Conservation (phyloP, 2,888 invertebrate genomes). For the Epinotia ramella region DNA sequence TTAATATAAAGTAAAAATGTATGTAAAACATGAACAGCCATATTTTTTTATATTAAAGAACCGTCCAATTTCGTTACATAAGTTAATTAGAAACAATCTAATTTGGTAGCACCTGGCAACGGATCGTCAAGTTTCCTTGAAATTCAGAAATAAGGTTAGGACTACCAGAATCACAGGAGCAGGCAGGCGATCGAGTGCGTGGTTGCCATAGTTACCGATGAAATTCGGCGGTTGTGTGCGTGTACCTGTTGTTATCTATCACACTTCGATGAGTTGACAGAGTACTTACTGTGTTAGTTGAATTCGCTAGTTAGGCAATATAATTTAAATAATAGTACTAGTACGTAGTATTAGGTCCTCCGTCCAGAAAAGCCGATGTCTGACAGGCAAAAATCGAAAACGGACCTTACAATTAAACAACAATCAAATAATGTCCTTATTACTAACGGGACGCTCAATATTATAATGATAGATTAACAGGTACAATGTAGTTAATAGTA, state of each 20-base stretch:
- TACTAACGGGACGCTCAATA: no score
- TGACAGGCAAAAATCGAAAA: no score
- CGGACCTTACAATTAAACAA: no score
- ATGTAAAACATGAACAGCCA: background rate
- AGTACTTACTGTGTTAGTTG: background rate
- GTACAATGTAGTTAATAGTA: no score
- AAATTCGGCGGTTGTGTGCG: slow-evolving; percentile 54
- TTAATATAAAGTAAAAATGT: background rate
- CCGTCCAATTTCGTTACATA: background rate
- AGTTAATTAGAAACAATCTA: slow-evolving; percentile 13
- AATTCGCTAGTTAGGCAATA: background rate
- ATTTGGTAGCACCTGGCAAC: slow-evolving; percentile 45
- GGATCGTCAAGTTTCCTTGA: slow-evolving; percentile 68
- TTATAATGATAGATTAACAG: no score
- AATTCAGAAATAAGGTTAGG: slow-evolving; percentile 83
- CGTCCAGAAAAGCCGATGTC: no score
- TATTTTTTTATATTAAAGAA: background rate
- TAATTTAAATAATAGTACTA: no score
- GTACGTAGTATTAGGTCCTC: no score
- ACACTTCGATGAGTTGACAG: slow-evolving; percentile 13
- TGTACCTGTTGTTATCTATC: slow-evolving; percentile 56
- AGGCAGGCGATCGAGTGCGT: slow-evolving; percentile 50
- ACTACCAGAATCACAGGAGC: slow-evolving; percentile 70
- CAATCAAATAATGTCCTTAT: no score
- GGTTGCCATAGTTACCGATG: slow-evolving; percentile 38